phyloP scores from a whole-genome alignment of 2,113 vertebrate species.

The Willisornis vidua region DNA sequence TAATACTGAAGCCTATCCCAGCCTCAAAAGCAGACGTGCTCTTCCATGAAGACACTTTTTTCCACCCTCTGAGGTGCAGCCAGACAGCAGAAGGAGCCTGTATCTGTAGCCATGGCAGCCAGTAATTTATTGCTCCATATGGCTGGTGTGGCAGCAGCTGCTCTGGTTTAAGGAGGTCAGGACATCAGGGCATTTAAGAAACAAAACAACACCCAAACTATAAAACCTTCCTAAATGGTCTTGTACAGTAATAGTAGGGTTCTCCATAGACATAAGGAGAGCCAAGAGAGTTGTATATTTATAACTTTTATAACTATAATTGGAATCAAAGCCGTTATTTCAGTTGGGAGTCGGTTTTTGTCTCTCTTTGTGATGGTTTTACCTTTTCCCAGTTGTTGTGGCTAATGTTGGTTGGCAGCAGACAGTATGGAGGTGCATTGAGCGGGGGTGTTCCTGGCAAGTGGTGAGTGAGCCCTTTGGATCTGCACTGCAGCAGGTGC shows the following conservation, averaged over 20 bases:
- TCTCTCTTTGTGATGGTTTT: not conserved
- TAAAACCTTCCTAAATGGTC: not conserved
- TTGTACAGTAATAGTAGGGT: not conserved
- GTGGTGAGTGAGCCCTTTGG: not conserved
- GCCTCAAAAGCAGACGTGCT: not conserved
- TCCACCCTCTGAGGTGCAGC: constrained; percentile 9
- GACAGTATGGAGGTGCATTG: fast-evolving
- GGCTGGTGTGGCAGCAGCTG: constrained; percentile 68
- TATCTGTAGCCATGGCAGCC: constrained; percentile 68
- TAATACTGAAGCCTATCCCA: not conserved
- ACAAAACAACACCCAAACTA: not conserved
- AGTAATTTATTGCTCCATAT: constrained; percentile 68
- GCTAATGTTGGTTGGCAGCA: not conserved
- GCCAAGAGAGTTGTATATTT: not conserved
- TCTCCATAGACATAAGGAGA: not conserved
- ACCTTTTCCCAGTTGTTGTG: not conserved
- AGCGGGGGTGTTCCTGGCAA: too few species aligned
- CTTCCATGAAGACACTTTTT: not conserved
- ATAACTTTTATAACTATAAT: not conserved
- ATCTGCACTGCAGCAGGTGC: not conserved
- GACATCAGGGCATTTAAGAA: constrained; percentile 29
- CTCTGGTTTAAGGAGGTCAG: constrained; percentile 59
- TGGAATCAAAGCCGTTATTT: not conserved
- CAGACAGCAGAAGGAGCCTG: constrained; percentile 48
- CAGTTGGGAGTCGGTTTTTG: not conserved